phyloP scores from a whole-genome alignment of 2,113 vertebrate genomes.

The Holacanthus passer region DNA sequence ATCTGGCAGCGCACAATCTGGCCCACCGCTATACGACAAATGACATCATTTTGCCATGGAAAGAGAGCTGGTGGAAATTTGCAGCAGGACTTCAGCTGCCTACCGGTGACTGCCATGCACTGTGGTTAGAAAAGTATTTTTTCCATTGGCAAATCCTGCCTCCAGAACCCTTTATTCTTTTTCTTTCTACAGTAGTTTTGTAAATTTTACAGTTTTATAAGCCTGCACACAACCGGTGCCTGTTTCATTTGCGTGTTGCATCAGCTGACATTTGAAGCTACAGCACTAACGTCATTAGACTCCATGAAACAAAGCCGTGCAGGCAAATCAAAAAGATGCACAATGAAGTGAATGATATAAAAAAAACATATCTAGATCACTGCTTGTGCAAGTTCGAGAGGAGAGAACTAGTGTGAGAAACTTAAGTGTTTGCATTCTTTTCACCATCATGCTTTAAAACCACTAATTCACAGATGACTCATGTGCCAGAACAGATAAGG shows the following conservation, averaged over 20 bases:
- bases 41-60: slow-evolving; percentile 79
- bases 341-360: background rate
- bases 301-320: slow-evolving; percentile 1
- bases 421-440: background rate
- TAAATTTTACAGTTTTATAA: slow-evolving; percentile 61
- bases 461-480: slow-evolving; percentile 6
- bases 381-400: background rate
- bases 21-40: slow-evolving; percentile 42
- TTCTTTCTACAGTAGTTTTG: slow-evolving; percentile 79
- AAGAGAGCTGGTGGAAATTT: slow-evolving; percentile 76
- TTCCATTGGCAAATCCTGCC: slow-evolving; percentile 81
- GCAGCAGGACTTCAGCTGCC: slow-evolving; percentile 69
- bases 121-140: slow-evolving; percentile 81
- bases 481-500: slow-evolving; percentile 30
- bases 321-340: background rate
- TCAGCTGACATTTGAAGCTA: background rate
- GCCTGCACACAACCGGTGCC: slow-evolving; percentile 44
- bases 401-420: background rate
- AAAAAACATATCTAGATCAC: background rate
- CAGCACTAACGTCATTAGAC: background rate
- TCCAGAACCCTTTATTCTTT: slow-evolving; percentile 76
- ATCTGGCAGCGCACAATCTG: slow-evolving; percentile 51
- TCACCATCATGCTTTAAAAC: background rate
- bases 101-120: slow-evolving; percentile 76
- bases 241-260: slow-evolving; percentile 19